phyloP scores from a whole-genome alignment of 2,888 invertebrate genomes.

The Anthophora plumipes region DNA sequence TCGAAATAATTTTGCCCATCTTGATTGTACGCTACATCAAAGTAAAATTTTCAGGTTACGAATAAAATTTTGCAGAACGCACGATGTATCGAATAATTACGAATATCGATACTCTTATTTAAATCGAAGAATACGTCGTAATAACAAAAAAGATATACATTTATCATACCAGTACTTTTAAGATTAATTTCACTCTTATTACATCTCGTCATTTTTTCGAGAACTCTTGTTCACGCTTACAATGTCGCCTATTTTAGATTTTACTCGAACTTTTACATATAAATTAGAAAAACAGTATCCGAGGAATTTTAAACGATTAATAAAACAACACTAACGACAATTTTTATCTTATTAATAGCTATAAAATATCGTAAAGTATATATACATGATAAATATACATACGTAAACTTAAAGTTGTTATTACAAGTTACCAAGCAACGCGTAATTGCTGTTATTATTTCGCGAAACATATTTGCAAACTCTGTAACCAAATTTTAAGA shows the following conservation, averaged over 20 bases:
- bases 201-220: conserved; percentile 72
- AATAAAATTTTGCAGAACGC: background rate
- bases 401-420: conserved; percentile 35
- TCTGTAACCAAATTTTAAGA: too few species aligned
- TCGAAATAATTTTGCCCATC: conserved; percentile 80
- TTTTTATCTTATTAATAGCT: conserved; percentile 23
- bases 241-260: background rate
- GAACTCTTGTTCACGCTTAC: background rate
- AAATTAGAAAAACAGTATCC: conserved; percentile 1
- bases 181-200: conserved; percentile 61
- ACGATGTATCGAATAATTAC: background rate
- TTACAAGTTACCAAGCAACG: conserved; percentile 53
- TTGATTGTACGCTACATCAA: conserved; percentile 72
- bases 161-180: conserved; percentile 62
- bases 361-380: conserved; percentile 21
- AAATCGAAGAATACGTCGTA: background rate
- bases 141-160: background rate
- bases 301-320: conserved; percentile 33
- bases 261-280: background rate
- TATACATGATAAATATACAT: background rate
- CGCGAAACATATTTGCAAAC: too few species aligned
- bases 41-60: conserved; percentile 3
- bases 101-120: background rate
- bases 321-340: conserved; percentile 5
- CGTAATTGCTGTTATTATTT: too few species aligned